These are phyloP conservation scores for Cheilosia soror DNA, from an alignment of 2,888 invertebrate genomes.

Conservation along the genomic window DNA sequence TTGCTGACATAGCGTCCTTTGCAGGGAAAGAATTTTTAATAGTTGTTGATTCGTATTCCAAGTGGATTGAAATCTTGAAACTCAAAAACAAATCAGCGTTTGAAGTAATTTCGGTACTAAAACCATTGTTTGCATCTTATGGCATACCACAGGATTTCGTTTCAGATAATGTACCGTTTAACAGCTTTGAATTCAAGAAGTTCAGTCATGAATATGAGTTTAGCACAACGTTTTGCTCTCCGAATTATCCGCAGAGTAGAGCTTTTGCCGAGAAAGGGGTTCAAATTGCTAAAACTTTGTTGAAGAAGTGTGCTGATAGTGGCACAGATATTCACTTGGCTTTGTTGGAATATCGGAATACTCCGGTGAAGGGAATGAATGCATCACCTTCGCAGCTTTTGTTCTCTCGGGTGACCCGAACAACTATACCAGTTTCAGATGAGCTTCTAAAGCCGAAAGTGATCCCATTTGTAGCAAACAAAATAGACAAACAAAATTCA, in stretches of 20 bases:
- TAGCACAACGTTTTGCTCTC: slow-evolving; percentile 24
- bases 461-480: slow-evolving; percentile 3
- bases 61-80: slow-evolving; percentile 35
- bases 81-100: slow-evolving; percentile 32
- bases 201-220: slow-evolving; percentile 39
- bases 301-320: slow-evolving; percentile 18
- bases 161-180: slow-evolving; percentile 42
- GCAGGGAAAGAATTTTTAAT: slow-evolving; percentile 22
- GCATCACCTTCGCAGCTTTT: slow-evolving; percentile 30
- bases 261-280: slow-evolving; percentile 38
- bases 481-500: slow-evolving; percentile 3
- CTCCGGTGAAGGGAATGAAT: slow-evolving; percentile 37
- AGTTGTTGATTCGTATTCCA: slow-evolving; percentile 26
- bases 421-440: slow-evolving; percentile 17
- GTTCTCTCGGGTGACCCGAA: slow-evolving; percentile 20
- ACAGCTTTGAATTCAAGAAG: slow-evolving; percentile 41
- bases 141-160: slow-evolving; percentile 41
- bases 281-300: slow-evolving; percentile 20
- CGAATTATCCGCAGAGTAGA: slow-evolving; percentile 42
- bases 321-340: slow-evolving; percentile 2
- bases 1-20: slow-evolving; percentile 36
- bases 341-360: slow-evolving; percentile 26
- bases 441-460: slow-evolving; percentile 9
- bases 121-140: slow-evolving; percentile 37
- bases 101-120: slow-evolving; percentile 30